Evolutionary conservation across 2,113 vertebrate genomes (phyloP).

Genomic region (Rhodinocichla rosea): DNA sequence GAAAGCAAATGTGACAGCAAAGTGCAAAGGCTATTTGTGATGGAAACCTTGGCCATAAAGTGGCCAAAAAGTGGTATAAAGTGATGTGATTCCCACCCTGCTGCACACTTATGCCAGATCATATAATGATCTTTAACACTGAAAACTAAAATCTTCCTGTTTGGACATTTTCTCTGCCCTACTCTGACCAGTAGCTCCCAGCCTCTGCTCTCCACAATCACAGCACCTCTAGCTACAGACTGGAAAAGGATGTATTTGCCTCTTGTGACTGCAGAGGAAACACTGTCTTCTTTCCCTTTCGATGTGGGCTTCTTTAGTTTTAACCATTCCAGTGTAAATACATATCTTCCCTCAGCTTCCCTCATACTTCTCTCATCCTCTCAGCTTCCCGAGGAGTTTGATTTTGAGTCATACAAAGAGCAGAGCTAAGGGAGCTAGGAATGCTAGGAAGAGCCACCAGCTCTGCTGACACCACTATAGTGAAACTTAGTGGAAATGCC

Average conservation of each 20-base stretch:
- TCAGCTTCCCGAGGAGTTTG: background rate
- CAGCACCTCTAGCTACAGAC: background rate
- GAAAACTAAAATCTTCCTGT: background rate
- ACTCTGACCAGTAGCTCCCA: background rate
- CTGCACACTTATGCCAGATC: background rate
- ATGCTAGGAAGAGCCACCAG: background rate
- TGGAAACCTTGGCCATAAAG: background rate
- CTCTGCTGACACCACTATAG: background rate
- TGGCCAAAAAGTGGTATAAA: background rate
- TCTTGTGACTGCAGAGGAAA: background rate
- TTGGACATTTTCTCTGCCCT: background rate
- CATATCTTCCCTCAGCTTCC: background rate
- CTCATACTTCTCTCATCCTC: background rate
- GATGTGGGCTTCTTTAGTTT: background rate
- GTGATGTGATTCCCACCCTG: accelerated
- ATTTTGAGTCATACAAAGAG: background rate
- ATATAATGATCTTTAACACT: background rate
- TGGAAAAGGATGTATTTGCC: background rate
- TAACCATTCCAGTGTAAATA: background rate
- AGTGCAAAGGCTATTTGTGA: background rate
- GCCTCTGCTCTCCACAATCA: background rate
- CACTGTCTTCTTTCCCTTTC: background rate
- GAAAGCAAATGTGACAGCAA: background rate
- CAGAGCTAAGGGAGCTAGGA: background rate
- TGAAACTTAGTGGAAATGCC: background rate